Evolutionary conservation across 2,797 vertebrate genomes (phyloP).

Genomic region (Sebastes matsubarae): DNA sequence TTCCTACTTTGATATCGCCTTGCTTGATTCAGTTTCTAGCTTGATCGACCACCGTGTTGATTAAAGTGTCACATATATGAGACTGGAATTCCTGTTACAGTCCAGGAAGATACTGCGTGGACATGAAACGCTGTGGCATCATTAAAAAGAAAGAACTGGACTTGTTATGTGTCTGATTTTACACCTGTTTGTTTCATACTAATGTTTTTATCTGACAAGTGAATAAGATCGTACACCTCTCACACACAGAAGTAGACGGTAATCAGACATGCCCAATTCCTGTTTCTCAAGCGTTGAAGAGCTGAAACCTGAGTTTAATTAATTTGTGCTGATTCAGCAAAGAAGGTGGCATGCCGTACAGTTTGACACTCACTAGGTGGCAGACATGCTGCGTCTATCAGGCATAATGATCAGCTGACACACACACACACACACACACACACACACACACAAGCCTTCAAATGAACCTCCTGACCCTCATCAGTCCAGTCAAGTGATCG

Average conservation of each 20-base stretch:
- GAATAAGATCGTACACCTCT: neutral
- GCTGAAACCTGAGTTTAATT: neutral
- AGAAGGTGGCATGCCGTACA: neutral
- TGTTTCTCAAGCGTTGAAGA: neutral
- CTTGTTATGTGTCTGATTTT: slow-evolving; percentile 4
- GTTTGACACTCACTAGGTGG: slow-evolving; percentile 6
- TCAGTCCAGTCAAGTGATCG: neutral
- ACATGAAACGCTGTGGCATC: slow-evolving; percentile 30
- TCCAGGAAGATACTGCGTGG: slow-evolving; percentile 5
- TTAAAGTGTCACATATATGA: neutral
- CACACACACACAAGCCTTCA: neutral
- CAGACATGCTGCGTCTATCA: neutral
- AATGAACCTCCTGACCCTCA: neutral
- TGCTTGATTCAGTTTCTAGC: slow-evolving; percentile 8
- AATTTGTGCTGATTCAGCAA: neutral
- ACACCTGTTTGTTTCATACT: neutral
- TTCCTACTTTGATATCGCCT: neutral
- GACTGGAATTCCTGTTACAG: neutral
- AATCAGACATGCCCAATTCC: neutral
- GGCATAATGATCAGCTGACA: neutral
- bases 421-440: no score
- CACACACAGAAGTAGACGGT: neutral
- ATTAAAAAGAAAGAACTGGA: slow-evolving; percentile 58
- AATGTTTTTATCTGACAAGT: neutral
- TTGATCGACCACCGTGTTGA: neutral